These are phyloP conservation scores for Sesia apiformis DNA, from an alignment of 2,888 invertebrate species.

Conservation along the genomic window DNA sequence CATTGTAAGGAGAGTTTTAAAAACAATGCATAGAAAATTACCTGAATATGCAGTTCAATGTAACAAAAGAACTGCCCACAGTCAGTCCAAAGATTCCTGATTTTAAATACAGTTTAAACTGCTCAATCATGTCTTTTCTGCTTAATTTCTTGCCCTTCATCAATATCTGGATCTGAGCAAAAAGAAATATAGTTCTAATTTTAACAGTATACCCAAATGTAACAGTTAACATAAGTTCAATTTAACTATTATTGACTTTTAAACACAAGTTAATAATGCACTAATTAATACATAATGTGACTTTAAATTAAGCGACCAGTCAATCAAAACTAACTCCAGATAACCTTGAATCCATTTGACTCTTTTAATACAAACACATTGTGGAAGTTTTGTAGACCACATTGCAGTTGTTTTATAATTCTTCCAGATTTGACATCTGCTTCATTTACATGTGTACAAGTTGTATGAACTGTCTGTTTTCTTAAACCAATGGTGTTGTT, in stretches of 20 bases:
- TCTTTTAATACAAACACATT: no score
- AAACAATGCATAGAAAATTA: constrained; percentile 17
- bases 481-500: no score
- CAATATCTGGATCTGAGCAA: constrained; percentile 66
- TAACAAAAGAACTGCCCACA: constrained; percentile 62
- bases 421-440: no score
- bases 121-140: constrained; percentile 58
- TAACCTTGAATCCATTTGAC: no score
- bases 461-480: no score
- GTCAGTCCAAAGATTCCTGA: constrained; percentile 67
- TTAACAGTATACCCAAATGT: neutral
- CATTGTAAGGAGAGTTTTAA: no score
- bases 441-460: no score
- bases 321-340: no score
- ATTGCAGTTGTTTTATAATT: no score
- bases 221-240: neutral
- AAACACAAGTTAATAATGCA: neutral
- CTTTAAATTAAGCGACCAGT: neutral
- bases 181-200: neutral
- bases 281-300: neutral
- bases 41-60: constrained; percentile 70
- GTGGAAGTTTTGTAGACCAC: no score
- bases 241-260: neutral
- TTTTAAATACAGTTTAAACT: constrained; percentile 60
- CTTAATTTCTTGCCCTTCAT: constrained; percentile 68